These are phyloP conservation scores for Eugnorisma glareosa DNA, from an alignment of 2,888 invertebrate genomes.

Conservation along the genomic window DNA sequence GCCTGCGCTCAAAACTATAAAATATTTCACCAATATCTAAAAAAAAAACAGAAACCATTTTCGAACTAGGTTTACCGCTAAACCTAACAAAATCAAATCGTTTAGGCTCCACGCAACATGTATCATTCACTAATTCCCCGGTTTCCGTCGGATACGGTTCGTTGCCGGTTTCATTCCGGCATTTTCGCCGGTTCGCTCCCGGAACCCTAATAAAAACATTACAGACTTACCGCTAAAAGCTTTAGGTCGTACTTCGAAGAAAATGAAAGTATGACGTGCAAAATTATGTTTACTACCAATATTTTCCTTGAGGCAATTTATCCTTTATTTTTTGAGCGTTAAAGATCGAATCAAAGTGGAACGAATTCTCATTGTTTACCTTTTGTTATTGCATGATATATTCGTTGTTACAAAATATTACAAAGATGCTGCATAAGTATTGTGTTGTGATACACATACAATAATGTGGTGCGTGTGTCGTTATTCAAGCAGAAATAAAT, in stretches of 20 bases:
- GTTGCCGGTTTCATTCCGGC: conserved; percentile 34
- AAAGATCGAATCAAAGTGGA: conserved; percentile 33
- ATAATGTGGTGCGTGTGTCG: background rate
- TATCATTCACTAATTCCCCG: conserved; percentile 51
- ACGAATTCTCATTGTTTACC: background rate
- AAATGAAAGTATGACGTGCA: conserved; percentile 58
- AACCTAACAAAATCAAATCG: conserved; percentile 34
- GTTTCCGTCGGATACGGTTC: conserved; percentile 33
- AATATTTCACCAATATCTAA: too few relatives aligned
- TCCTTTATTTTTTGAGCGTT: conserved; percentile 18
- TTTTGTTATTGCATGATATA: conserved; percentile 47
- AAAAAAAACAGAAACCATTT: background rate
- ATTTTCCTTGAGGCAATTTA: conserved; percentile 6
- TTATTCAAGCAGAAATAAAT: background rate
- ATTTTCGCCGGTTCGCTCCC: conserved; percentile 39
- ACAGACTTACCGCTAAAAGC: conserved; percentile 65
- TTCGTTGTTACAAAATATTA: conserved; percentile 54
- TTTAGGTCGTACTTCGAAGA: conserved; percentile 63
- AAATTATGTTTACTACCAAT: conserved; percentile 52
- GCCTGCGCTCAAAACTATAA: too few relatives aligned
- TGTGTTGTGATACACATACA: conserved; percentile 32
- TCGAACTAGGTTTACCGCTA: background rate
- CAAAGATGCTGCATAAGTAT: conserved; percentile 16
- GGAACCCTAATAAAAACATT: conserved; percentile 66
- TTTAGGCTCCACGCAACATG: conserved; percentile 39